Conservation (phyloP, 2,113 vertebrate genomes). For the Brachyhypopomus gauderio region DNA sequence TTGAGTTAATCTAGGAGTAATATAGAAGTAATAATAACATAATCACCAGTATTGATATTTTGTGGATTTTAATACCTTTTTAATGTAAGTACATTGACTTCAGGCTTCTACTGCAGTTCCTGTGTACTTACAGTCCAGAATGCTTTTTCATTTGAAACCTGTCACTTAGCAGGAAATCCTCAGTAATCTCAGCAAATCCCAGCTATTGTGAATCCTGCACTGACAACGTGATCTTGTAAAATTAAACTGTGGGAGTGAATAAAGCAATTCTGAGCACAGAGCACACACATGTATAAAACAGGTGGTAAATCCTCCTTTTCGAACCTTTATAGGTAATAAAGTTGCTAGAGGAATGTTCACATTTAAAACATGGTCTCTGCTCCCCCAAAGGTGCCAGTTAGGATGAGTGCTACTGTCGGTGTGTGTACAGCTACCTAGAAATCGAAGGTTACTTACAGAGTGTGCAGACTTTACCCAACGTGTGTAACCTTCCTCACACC, state of each 20-base stretch:
- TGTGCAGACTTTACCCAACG: slow-evolving; percentile 60
- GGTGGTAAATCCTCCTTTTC: background rate
- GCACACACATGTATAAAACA: background rate
- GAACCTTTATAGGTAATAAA: background rate
- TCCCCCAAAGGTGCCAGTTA: background rate
- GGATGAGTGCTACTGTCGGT: background rate
- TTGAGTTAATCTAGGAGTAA: too few species aligned
- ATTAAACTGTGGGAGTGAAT: background rate
- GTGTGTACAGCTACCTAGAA: background rate
- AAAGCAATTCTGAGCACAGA: background rate
- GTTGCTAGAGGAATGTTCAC: background rate
- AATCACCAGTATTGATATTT: too few species aligned
- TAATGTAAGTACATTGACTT: too few species aligned
- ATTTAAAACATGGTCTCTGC: background rate
- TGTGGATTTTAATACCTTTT: too few species aligned
- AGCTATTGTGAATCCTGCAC: background rate
- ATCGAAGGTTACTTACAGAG: background rate
- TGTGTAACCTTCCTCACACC: slow-evolving; percentile 61
- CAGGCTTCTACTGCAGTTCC: too few species aligned
- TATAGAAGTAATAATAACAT: too few species aligned
- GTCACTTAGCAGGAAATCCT: background rate
- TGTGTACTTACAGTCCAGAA: background rate
- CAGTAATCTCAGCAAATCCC: background rate
- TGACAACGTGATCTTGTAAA: background rate
- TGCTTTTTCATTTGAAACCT: background rate